phyloP scores from a whole-genome alignment of 2,888 invertebrate species.

The Tachina fera region DNA sequence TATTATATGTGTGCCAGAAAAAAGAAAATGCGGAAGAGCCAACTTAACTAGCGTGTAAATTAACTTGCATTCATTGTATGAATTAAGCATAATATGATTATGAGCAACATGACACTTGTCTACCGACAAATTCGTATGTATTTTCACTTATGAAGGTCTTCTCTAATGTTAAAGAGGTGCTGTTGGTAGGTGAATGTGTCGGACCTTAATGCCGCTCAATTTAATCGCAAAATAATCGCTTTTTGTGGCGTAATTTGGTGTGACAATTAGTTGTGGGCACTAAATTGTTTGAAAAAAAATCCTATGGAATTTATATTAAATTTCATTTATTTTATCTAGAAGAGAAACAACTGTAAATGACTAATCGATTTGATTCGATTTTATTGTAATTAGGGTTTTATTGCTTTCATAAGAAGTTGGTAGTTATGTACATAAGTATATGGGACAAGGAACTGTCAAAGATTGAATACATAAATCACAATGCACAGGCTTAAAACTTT shows the following conservation, averaged over 20 bases:
- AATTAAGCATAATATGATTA: constrained; percentile 50
- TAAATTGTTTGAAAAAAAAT: background rate
- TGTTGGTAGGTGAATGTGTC: constrained; percentile 9
- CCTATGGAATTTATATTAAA: background rate
- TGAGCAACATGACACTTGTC: constrained; percentile 24
- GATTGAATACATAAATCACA: too few relatives aligned
- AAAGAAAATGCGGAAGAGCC: constrained; percentile 46
- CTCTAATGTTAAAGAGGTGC: constrained; percentile 25
- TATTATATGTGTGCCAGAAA: background rate
- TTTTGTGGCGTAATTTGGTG: constrained; percentile 4
- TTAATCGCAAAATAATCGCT: constrained; percentile 12
- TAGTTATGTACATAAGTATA: too few relatives aligned
- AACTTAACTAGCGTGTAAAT: constrained; percentile 20
- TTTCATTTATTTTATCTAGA: background rate
- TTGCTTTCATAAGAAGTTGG: too few relatives aligned
- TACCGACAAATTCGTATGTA: background rate
- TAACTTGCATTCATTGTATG: background rate
- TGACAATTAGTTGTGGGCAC: constrained; percentile 3
- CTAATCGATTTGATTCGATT: too few relatives aligned
- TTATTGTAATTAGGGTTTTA: too few relatives aligned
- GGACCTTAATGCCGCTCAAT: constrained; percentile 27
- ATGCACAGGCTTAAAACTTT: too few relatives aligned
- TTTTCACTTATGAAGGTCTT: constrained; percentile 27
- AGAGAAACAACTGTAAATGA: background rate
- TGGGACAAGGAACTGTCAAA: too few relatives aligned